Evolutionary conservation across 2,797 vertebrate species (phyloP), one percentile per base, ranked within the genome.

Genomic region (Eulemur rubriventer): DNA sequence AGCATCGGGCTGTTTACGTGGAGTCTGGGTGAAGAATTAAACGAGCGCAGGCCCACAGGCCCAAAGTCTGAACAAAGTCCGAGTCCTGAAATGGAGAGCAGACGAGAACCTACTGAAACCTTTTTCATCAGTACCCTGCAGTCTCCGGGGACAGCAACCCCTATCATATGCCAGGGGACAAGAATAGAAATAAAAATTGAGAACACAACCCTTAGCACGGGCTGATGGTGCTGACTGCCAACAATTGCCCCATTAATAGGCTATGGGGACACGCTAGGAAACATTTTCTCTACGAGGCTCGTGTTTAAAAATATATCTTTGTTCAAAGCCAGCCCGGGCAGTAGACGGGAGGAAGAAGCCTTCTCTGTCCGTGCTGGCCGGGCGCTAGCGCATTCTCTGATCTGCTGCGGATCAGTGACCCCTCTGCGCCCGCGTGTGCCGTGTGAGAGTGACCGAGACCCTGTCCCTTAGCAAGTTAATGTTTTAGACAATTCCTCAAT

Each of bases 261-360:
- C 83, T 81, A 73, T 70, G 76, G 75, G 90, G 79, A 95, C 83
- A 38, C 0, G 52, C 4, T 7, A 41, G 76, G 41, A 73, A 88
- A 67, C 57, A 46, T 91, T 94, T 88, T 93, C 91, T 94, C 69
- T 79, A 16, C 0, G 2, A 86, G 75, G 52, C 65, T 69, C 78
- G 70, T 80, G 59, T 95, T 97, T 93, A 95, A 96, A 97, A 95
- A 89, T 89, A 75, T 0, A 20, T 63, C 95, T 91, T 73, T 86
- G 89, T 94, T 84, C 93, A 57, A 38, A 90, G 94, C 61, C 75
- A 38, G 46, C 73, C 67, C 0, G 0, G 82, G 73, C 12, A 75
- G 43, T 30, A 33, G 55, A 48, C 4, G 48, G 63, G 41, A 70
- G 33, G 33, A 28, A 22, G 46, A 33, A 41, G 72, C 30, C 48